A percentile compares a stretch with the other conserved stretches of the same genome.
Evolutionary conservation across 1,140 invertebrate species (phyloP).

Genomic region (Phortica variegata): DNA sequence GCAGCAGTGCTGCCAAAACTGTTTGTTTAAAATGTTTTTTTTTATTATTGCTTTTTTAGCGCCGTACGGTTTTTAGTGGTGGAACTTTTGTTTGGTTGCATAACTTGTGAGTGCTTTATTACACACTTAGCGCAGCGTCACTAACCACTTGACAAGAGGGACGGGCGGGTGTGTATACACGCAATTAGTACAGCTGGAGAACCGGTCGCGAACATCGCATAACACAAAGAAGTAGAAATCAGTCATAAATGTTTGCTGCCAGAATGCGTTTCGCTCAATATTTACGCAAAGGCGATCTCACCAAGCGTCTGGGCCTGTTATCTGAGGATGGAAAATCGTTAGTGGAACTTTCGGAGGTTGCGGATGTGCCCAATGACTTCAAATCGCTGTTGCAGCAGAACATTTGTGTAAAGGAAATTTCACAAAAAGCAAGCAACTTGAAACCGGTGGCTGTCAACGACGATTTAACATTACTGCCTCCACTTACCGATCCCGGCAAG

Average conservation of each 20-base stretch:
- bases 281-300: slow-evolving; percentile 41
- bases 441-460: slow-evolving; percentile 27
- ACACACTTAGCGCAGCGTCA: too few species aligned
- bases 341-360: slow-evolving; percentile 29
- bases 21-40: too few species aligned
- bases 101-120: too few species aligned
- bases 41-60: too few species aligned
- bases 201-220: too few species aligned
- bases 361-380: slow-evolving; percentile 37
- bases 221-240: too few species aligned
- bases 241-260: slow-evolving; percentile 42
- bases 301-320: slow-evolving; percentile 40
- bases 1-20: too few species aligned
- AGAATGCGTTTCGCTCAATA: slow-evolving; percentile 57
- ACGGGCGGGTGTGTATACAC: too few species aligned
- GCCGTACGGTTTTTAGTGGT: too few species aligned
- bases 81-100: too few species aligned
- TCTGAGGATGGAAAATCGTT: slow-evolving; percentile 44
- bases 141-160: too few species aligned
- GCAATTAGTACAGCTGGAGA: too few species aligned
- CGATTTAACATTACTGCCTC: slow-evolving; percentile 65
- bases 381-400: slow-evolving; percentile 41
- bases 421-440: slow-evolving; percentile 26
- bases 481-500: slow-evolving; percentile 73
- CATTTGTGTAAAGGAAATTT: slow-evolving; percentile 30